Evolutionary conservation across 2,888 invertebrate genomes (phyloP), one percentile per base, ranked within the genome.

Genomic region (Callyntrura sp.): DNA sequence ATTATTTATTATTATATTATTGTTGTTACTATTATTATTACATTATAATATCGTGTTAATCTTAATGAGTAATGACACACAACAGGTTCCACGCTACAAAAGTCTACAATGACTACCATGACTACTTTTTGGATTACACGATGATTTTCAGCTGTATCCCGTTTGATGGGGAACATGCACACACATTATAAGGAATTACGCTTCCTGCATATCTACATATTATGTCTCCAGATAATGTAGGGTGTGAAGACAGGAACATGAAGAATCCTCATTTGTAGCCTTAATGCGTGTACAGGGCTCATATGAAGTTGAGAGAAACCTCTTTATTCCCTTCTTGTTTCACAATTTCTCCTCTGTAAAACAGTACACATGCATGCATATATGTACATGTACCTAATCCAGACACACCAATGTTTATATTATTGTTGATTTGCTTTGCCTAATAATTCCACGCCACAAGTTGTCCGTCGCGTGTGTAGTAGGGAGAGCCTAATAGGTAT

Each of bases 21-120:
- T 35, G 6, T 35, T 35, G 6, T 35, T 35, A 35, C 6, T 35
- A 35, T 35, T 35, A 6, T 35, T 35, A 35, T 35, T 35, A 35
- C 35, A 35, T 35, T 35, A 35, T 35, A 35, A 35, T 28, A 12
- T n/a, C 11, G 11, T 35, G 43, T 17, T 43, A 70, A 70, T 70
- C 70, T 43, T 70, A 70, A 70, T 70, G 70, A 35, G 28, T 28
- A 68, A 68, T 68, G 68, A 68, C 68, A 68, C 11, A 14, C 12
- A 35, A 8, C 23, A 65, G 17, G 17, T 51, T 14, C 14, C 51
- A 51, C 51, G 9, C 2, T 8, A 14, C n/a, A 2, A 14, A 14
- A 51, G 4, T n/a, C 9, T 51, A 51, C 51, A 14, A 51, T 9
- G 1, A 60, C 17, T 17, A 60, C 17, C 17, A 17, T 3, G 5